Conservation (phyloP, 2,888 invertebrate genomes). For the Oscheius sp. region DNA sequence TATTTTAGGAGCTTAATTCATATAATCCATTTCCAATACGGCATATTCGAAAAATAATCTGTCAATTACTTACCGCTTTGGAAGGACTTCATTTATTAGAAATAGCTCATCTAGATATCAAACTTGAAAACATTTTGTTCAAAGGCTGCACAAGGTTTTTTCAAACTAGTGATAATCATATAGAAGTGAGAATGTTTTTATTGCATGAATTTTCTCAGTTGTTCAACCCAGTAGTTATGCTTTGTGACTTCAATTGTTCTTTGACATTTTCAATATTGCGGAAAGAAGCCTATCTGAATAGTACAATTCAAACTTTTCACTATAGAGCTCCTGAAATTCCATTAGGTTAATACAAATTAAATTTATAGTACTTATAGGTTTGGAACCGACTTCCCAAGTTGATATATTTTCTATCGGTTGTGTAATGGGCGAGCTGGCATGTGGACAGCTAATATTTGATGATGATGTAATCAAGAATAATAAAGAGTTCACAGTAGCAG, state of each 20-base stretch:
- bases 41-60: background rate
- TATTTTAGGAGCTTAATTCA: background rate
- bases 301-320: background rate
- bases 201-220: no score
- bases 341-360: background rate
- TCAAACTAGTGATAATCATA: no score
- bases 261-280: no score
- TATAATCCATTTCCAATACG: background rate
- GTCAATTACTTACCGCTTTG: background rate
- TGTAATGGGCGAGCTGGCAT: background rate
- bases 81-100: background rate
- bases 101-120: background rate
- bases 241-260: slow-evolving; percentile 13
- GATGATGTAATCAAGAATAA: background rate
- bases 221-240: background rate
- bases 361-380: background rate
- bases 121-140: slow-evolving; percentile 8
- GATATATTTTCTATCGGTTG: background rate
- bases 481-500: background rate
- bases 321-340: slow-evolving; percentile 12
- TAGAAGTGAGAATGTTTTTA: no score
- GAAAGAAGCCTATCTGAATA: background rate
- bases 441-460: background rate
- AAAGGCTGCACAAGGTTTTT: background rate
- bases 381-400: background rate